phyloP scores from a whole-genome alignment of 2,113 vertebrate species.

The Urocynchramus pylzowi region DNA sequence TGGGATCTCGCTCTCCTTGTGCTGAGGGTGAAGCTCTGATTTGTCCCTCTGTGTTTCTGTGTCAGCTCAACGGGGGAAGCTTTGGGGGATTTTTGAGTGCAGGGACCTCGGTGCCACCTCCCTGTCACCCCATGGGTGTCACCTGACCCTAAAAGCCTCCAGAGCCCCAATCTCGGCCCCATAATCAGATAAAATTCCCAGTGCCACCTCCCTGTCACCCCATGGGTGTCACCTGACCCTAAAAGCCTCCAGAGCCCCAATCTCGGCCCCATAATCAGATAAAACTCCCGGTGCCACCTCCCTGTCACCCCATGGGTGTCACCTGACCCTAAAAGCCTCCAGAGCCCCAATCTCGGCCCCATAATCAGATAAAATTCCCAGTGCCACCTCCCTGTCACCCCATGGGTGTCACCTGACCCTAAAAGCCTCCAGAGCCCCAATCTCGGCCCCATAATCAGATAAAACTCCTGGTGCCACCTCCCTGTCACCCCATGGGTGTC shows the following conservation, averaged over 20 bases:
- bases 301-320: not conserved
- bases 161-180: not conserved
- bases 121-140: not conserved
- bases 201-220: not conserved
- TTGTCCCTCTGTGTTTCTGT: not conserved
- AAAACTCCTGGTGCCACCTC: not conserved
- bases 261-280: not conserved
- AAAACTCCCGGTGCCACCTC: not conserved
- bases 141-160: not conserved
- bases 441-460: not conserved
- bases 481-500: not conserved
- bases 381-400: not conserved
- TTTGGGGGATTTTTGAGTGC: not conserved
- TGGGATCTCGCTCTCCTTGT: not conserved
- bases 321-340: not conserved
- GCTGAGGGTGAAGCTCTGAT: not conserved
- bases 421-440: not conserved
- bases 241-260: not conserved
- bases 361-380: not conserved
- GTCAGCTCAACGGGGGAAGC: not conserved
- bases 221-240: not conserved
- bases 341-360: not conserved
- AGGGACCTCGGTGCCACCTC: not conserved
- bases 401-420: accelerated
- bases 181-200: not conserved